Percentiles rank a stretch among this genome's conserved stretches.
Conservation (phyloP, 2,888 invertebrate species). For the Pinctada fucata region DNA sequence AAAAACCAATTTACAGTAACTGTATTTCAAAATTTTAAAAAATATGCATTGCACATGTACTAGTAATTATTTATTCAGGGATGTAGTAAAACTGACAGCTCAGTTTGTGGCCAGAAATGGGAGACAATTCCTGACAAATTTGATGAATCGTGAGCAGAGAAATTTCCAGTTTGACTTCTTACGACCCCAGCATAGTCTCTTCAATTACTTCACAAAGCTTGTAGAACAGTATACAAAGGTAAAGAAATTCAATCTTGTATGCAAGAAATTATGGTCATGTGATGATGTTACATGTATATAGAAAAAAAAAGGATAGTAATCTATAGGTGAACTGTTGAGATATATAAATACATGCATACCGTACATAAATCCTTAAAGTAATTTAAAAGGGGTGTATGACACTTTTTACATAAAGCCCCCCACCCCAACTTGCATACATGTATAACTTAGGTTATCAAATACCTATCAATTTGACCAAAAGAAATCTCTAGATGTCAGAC, state of each 20-base stretch:
- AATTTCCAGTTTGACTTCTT: constrained; percentile 99
- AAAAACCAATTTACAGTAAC: too few relatives aligned
- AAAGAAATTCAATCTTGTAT: constrained; percentile 10
- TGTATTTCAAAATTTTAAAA: too few relatives aligned
- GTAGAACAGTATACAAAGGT: constrained; percentile 99
- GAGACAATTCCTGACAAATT: constrained; percentile 95
- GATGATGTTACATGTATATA: neutral
- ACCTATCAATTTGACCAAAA: too few relatives aligned
- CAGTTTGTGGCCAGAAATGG: constrained; percentile 99
- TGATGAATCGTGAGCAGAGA: constrained; percentile 98
- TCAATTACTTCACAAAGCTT: constrained; percentile 98
- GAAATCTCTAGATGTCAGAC: too few relatives aligned
- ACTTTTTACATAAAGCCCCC: too few relatives aligned
- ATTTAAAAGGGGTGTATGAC: too few relatives aligned
- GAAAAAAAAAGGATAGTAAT: neutral
- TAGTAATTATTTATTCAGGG: constrained; percentile 80
- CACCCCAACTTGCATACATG: too few relatives aligned
- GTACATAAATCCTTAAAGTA: too few relatives aligned
- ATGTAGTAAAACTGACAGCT: constrained; percentile 97
- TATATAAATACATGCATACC: too few relatives aligned
- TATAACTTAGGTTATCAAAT: too few relatives aligned
- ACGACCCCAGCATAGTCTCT: constrained; percentile 97
- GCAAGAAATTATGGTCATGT: neutral
- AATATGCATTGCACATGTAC: neutral
- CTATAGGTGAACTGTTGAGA: neutral